Evolutionary conservation across 1,140 invertebrate genomes (phyloP), one percentile per base, ranked within the genome.

Genomic region (Gonioctena quinquepunctata): DNA sequence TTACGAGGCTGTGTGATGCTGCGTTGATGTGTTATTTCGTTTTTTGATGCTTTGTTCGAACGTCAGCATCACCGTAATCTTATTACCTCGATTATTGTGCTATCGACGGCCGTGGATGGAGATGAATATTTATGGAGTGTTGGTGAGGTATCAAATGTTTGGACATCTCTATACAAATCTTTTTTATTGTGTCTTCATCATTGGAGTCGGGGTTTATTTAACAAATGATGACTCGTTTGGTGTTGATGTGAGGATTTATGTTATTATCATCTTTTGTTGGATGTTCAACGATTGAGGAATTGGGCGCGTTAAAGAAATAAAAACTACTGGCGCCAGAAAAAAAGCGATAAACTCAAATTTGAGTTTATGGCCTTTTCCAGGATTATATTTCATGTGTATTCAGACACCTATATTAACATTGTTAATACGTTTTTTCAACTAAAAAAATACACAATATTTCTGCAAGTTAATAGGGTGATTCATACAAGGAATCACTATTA

Each of bases 61-160:
- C 21, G 61, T 63, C 61, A 63, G 42, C 19, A 26, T 21, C 18
- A 13, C 48, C 28, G 18, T 66, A 66, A 66, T 66, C 63, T 66
- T 66, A 66, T 66, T 66, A 66, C 26, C 21, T 66, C 19, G 16
- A 27, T 66, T 66, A 64, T 64, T 49, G 42, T 66, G 33, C 26
- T 27, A 62, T 62, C 21, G 60, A 62, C 60, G 60, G 21, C 21
- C 56, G 11, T 22, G 18, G 21, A 25, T n/a, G 23, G 19, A 27
- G 28, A 62, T 8, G 26, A 7, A 19, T 62, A 62, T 62, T 62
- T 62, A 62, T 62, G 23, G 16, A 48, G n/a, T 19, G 28, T 27
- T 19, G 26, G 18, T 8, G 8, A 27, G 60, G 28, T 42, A 62
- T 62, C 42, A 62, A 54, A 54, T 54, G 52, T 54, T 54, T 54